Base-by-base conservation (phyloP, 1,140 invertebrate species). In the Lordiphosa clarofinis region DNA sequence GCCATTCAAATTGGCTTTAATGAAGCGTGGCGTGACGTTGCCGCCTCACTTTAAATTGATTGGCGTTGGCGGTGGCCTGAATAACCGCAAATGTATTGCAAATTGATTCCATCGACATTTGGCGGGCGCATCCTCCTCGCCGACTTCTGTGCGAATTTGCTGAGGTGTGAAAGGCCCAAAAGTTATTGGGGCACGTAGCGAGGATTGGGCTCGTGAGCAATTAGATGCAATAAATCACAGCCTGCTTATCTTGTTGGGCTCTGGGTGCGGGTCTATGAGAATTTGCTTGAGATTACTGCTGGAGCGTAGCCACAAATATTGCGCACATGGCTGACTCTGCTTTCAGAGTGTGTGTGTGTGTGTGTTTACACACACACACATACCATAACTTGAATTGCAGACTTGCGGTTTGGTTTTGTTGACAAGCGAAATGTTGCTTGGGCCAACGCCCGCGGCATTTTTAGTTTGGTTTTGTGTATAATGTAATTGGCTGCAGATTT, bases 211-310 rank as follows among this genome's bases (percentile, higher is more conserved):
- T 52, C 19, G 36, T 52, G 49, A 52, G 49, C 49, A 52, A 52
- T 52, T 52, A 52, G 33, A 52, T 52, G 49, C 49, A 21, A 52
- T 52, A 52, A 52, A 52, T 52, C 49, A 52, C 35, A 37, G 49
- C 12, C 36, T 39, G 49, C 36, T 52, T 52, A 52, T 52, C 49
- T 52, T 24, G 33, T 31, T 35, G n/a, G 24, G 15, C 19, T 46
- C 11, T 5, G 28, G 43, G 24, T 46, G 43, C 43, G 43, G 43
- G 43, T 46, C 43, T 46, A 10, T 46, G 43, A 9, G 7, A 46
- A n/a, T 31, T 31, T 31, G 28, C 28, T 31, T 31, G 4, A 46
- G 11, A 31, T 46, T 28, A 28, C 43, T 31, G 43, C 43, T 46
- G 12, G 19, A 42, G 28, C 31, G 31, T 24, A 12, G 43, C 43